These are phyloP conservation scores for Eurystomus gularis DNA, from an alignment of 2,113 vertebrate genomes.

Conservation along the genomic window DNA sequence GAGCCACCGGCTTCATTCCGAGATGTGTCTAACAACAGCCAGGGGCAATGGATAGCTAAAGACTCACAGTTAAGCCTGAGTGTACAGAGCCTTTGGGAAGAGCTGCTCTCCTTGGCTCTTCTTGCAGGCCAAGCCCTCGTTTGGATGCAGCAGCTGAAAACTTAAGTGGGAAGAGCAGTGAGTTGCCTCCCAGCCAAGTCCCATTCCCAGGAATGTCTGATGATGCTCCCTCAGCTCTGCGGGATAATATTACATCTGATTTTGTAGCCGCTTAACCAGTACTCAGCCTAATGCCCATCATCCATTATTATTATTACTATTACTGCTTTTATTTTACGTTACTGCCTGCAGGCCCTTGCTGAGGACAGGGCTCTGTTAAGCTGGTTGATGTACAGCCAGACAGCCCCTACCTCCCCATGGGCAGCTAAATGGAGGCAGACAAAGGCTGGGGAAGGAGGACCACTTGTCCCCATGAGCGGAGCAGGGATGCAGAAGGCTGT, in stretches of 20 bases:
- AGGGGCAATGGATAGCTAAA: not conserved
- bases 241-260: slow-evolving; percentile 58
- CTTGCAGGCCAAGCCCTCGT: not conserved
- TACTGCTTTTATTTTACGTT: slow-evolving; percentile 60
- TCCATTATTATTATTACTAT: slow-evolving; percentile 68
- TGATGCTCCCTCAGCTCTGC: slow-evolving; percentile 37
- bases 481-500: not conserved
- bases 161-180: not conserved
- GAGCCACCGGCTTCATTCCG: not conserved
- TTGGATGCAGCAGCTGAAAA: not conserved
- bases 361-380: slow-evolving; percentile 47
- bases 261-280: slow-evolving; percentile 56
- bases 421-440: slow-evolving; percentile 31
- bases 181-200: slow-evolving; percentile 5
- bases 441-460: slow-evolving; percentile 12
- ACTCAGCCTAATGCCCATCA: slow-evolving; percentile 59
- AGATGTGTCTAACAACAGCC: not conserved
- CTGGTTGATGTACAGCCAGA: slow-evolving; percentile 44
- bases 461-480: rapidly evolving
- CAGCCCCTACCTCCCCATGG: not conserved
- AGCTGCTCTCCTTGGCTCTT: not conserved
- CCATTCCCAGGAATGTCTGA: slow-evolving; percentile 46
- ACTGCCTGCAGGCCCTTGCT: slow-evolving; percentile 30
- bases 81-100: not conserved
- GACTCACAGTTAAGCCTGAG: rapidly evolving